Base-by-base conservation (phyloP, 2,113 vertebrate genomes). In the Zosterops lateralis region DNA sequence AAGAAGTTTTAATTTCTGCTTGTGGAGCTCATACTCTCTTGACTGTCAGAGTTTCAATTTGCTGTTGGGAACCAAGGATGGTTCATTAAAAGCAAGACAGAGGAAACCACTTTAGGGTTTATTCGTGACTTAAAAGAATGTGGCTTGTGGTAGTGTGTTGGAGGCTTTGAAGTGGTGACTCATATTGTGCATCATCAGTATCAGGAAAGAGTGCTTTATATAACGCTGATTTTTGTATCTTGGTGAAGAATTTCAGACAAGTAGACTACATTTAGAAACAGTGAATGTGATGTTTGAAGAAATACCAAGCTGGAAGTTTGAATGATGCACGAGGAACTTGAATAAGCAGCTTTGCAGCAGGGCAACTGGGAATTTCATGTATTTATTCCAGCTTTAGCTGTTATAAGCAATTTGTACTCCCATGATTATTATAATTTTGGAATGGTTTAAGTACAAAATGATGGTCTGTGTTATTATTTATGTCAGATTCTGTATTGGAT, bases 131-230 rank as follows among this genome's bases (percentile, higher is more conserved):
- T 93, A 28, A 84, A 94, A 90, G 82, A 87, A 64, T 45, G 72
- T 88, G 72, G 68, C 62, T 91, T 90, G 53, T 97, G 87, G 82
- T 86, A 61, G 60, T 83, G 79, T 93, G 94, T 95, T 96, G 93
- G 87, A 91, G 85, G 89, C 89, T 96, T 91, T 96, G 93, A 96
- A 97, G 82, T 80, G 82, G 74, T 97, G 95, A 95, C 82, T 97
- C 96, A 95, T 38, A 24, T 60, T 91, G 62, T 92, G 89, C 89
- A 95, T 96, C 94, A 95, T 91, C 90, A 74, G 87, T 91, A 96
- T 95, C 75, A 91, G 82, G 78, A 85, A 90, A 60, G 58, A 92
- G 67, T n/a, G 51, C 89, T 93, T 96, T 95, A 95, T 94, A 15
- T 97, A 96, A 95, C 84, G 54, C 45, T 44, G 91, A 58, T 70